Evolutionary conservation across 2,797 vertebrate genomes (phyloP), one percentile per base, ranked within the genome.

Genomic region (Parambassis ranga): DNA sequence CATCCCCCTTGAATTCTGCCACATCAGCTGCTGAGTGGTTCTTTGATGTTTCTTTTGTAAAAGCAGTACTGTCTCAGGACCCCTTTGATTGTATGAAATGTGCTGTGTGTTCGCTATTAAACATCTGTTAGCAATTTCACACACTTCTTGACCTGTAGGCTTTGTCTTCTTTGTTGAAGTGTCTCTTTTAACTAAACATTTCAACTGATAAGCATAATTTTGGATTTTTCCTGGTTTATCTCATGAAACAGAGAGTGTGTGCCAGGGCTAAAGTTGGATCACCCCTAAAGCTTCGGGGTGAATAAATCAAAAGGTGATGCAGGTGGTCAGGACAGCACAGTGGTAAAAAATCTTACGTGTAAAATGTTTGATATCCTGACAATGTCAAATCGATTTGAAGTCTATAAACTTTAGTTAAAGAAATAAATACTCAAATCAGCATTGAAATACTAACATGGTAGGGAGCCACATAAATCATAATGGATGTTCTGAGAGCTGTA

Each of bases 41-140:
- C 86, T 90, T 91, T 91, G 83, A 90, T 88, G 85, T 84, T 84
- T 61, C 79, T 74, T 66, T 77, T 85, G 86, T 85, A 81, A 80
- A 83, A 84, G 75, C 68, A 82, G 74, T 61, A 48, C 68, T 85
- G 79, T 86, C 79, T 77, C 55, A 64, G 68, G 65, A 82, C 81
- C 77, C 63, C 84, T 90, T 90, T 91, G 83, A 89, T 89, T 82
- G 65, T 76, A 44, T 73, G 42, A 87, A 87, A 88, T 81, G 51
- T 87, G 81, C 83, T 84, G 76, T 71, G 81, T 89, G 81, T 84
- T 87, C 23, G 18, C 49, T 86, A 82, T 84, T 81, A 84, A 86
- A 87, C 75, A 83, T 86, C 74, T 87, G 72, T 86, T 82, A 66
- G 81, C 68, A 80, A 74, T 80, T 79, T 83, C 57, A 48, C 50